Conservation (phyloP, 1,140 invertebrate species). For the Colletes latitarsis region DNA sequence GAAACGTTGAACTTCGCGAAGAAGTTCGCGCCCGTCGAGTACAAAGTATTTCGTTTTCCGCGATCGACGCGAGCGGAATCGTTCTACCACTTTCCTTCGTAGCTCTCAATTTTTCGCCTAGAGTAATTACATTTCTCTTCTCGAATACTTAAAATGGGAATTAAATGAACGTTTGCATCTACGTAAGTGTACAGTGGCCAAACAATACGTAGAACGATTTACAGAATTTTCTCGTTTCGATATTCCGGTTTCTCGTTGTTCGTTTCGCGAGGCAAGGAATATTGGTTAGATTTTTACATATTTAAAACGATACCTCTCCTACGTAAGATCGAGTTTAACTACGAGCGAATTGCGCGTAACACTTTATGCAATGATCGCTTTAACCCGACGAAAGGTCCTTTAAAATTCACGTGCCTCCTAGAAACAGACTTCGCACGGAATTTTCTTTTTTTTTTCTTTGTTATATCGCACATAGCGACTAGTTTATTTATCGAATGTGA, state of each 20-base stretch:
- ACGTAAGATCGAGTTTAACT: not conserved
- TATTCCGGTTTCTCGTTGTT: not conserved
- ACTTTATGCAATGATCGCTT: not conserved
- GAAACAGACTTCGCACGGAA: slow-evolving; percentile 7
- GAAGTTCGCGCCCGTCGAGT: slow-evolving; percentile 45
- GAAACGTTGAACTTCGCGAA: slow-evolving; percentile 20
- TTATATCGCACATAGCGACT: slow-evolving; percentile 28
- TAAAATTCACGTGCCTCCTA: slow-evolving; percentile 31
- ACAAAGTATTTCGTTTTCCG: slow-evolving; percentile 50
- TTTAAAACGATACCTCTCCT: slow-evolving; percentile 17
- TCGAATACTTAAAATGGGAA: slow-evolving; percentile 51
- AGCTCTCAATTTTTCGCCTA: slow-evolving; percentile 38
- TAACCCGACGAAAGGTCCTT: not conserved
- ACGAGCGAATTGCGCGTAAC: not conserved
- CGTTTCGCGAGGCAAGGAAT: not conserved
- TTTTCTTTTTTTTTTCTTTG: not conserved
- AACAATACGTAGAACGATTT: slow-evolving; percentile 9
- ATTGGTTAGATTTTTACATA: slow-evolving; percentile 31
- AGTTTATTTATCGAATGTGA: slow-evolving; percentile 70
- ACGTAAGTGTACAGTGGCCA: slow-evolving; percentile 22
- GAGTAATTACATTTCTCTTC: slow-evolving; percentile 34
- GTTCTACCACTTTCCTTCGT: slow-evolving; percentile 18
- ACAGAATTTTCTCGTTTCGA: slow-evolving; percentile 1
- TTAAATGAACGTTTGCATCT: slow-evolving; percentile 19
- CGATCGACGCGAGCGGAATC: slow-evolving; percentile 18